Conservation (phyloP, 2,113 vertebrate genomes). For the Melanotaenia duboulayi region DNA sequence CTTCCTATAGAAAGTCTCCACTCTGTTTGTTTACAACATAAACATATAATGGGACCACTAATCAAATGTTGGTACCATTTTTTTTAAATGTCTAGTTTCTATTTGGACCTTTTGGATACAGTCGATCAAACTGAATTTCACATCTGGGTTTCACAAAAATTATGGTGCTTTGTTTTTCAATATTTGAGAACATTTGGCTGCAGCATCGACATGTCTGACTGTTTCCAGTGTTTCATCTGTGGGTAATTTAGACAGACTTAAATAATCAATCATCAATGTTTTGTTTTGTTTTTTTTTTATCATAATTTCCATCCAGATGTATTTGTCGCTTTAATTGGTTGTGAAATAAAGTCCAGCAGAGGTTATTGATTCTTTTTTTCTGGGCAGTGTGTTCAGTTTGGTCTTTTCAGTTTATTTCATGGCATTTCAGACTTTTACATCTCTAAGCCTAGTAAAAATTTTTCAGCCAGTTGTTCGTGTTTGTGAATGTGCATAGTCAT, state of each 20-base stretch:
- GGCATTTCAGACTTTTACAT: slow-evolving; percentile 43
- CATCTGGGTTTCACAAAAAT: neutral
- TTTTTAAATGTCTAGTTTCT: neutral
- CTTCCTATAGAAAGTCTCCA: slow-evolving; percentile 1
- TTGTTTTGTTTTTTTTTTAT: accelerated
- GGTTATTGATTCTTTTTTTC: slow-evolving; percentile 16
- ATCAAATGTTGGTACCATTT: neutral
- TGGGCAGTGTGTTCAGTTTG: slow-evolving; percentile 8
- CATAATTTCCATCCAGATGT: neutral
- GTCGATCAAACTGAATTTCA: neutral
- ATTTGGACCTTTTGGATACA: neutral
- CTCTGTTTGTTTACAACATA: neutral
- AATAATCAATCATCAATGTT: too few species aligned
- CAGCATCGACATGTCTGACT: neutral
- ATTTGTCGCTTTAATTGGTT: slow-evolving; percentile 1
- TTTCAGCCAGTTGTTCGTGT: slow-evolving; percentile 24
- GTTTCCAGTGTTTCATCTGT: too few species aligned
- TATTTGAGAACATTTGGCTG: neutral
- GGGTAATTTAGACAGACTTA: too few species aligned
- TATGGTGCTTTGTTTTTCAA: too few species aligned
- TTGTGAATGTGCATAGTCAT: neutral
- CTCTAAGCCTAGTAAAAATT: slow-evolving; percentile 63
- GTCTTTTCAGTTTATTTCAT: slow-evolving; percentile 13
- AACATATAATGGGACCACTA: neutral
- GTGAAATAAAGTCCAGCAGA: slow-evolving; percentile 13